These are phyloP conservation scores for Gonioctena quinquepunctata DNA, from an alignment of 1,140 invertebrate species.

Conservation along the genomic window DNA sequence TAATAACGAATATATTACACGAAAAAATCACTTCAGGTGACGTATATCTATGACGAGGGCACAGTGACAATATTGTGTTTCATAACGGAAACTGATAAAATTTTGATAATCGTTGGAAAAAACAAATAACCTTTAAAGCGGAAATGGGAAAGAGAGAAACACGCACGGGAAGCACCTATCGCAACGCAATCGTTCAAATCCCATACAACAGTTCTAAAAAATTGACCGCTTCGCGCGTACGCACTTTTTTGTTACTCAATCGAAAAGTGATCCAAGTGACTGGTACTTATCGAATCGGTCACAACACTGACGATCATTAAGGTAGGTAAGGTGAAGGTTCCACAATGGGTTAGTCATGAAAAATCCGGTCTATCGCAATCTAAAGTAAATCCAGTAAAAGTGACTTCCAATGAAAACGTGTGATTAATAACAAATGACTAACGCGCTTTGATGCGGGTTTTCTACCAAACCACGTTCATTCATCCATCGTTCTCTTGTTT, in stretches of 20 bases:
- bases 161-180: not conserved
- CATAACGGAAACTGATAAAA: too few relatives aligned
- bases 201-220: not conserved
- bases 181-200: not conserved
- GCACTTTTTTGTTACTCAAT: not conserved
- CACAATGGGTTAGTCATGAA: not conserved
- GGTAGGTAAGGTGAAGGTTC: not conserved
- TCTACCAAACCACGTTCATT: constrained; percentile 18
- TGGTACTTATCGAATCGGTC: not conserved
- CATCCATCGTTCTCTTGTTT: constrained; percentile 26
- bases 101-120: too few relatives aligned
- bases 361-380: not conserved
- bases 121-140: not conserved
- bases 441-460: constrained; percentile 19
- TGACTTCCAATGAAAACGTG: constrained; percentile 18
- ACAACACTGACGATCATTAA: not conserved
- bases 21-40: too few relatives aligned
- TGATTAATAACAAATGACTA: constrained; percentile 32
- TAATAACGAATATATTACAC: too few relatives aligned
- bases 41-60: too few relatives aligned
- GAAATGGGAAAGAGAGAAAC: not conserved
- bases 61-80: too few relatives aligned
- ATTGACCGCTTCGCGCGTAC: not conserved
- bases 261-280: not conserved
- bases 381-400: constrained; percentile 13